phyloP scores from a whole-genome alignment of 2,888 invertebrate genomes.

The Carcina quercana region DNA sequence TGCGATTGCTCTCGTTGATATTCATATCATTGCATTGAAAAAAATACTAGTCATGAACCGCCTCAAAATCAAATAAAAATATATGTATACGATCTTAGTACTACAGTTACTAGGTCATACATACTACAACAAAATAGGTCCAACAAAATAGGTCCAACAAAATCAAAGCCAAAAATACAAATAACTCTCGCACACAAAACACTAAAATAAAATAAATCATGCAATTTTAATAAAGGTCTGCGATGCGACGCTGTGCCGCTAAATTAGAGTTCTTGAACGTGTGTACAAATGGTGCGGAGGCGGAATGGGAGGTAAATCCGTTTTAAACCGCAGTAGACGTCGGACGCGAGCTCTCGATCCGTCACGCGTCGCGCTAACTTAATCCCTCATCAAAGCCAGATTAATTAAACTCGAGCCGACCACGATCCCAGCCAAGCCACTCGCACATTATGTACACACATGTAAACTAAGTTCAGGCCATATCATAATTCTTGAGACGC shows the following conservation, averaged over 20 bases:
- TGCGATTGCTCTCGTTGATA: too few relatives aligned
- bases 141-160: too few relatives aligned
- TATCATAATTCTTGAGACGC: constrained; percentile 15
- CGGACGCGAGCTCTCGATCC: constrained; percentile 57
- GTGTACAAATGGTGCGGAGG: constrained; percentile 57
- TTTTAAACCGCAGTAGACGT: constrained; percentile 58
- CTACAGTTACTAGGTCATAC: too few relatives aligned
- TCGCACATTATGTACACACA: constrained; percentile 41
- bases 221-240: constrained; percentile 27
- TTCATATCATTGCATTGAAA: too few relatives aligned
- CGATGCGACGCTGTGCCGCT: constrained; percentile 16
- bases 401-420: constrained; percentile 61
- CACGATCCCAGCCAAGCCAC: constrained; percentile 47
- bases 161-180: too few relatives aligned
- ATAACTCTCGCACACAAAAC: too few relatives aligned
- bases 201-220: constrained; percentile 5
- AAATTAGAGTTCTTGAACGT: constrained; percentile 44
- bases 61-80: too few relatives aligned
- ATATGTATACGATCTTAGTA: too few relatives aligned
- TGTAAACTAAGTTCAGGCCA: constrained; percentile 19
- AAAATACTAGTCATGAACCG: too few relatives aligned
- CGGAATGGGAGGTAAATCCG: constrained; percentile 60
- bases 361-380: constrained; percentile 65
- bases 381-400: constrained; percentile 72
- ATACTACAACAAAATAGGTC: too few relatives aligned